phyloP scores from a whole-genome alignment of 2,888 invertebrate species.

The Philereme transversata region DNA sequence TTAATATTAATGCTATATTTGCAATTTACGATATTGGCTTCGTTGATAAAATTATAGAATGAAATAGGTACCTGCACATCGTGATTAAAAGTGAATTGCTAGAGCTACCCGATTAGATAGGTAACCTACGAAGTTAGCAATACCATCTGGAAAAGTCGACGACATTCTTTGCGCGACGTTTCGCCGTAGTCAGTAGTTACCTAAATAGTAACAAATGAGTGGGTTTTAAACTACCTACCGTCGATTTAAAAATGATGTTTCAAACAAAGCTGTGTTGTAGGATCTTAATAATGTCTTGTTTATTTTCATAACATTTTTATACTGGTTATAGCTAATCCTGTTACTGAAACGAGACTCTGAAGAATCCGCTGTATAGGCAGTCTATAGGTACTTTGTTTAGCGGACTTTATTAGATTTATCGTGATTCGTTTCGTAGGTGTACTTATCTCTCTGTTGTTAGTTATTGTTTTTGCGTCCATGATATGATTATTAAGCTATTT shows the following conservation, averaged over 20 bases:
- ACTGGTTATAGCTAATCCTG: conserved; percentile 50
- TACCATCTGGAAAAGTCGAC: conserved; percentile 13
- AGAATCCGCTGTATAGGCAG: too few relatives aligned
- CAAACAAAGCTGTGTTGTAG: too few relatives aligned
- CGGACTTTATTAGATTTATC: too few relatives aligned
- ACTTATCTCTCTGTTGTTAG: too few relatives aligned
- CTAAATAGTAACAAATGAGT: too few relatives aligned
- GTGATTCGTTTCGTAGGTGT: too few relatives aligned
- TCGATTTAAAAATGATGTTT: too few relatives aligned
- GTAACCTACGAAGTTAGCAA: conserved; percentile 6
- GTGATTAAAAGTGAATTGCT: neutral
- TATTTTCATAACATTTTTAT: conserved; percentile 38
- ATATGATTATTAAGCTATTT: too few relatives aligned
- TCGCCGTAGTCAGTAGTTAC: too few relatives aligned
- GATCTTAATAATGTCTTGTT: conserved; percentile 6
- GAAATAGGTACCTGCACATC: neutral
- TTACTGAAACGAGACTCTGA: conserved; percentile 52
- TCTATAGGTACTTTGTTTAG: too few relatives aligned
- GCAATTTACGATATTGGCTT: conserved; percentile 29
- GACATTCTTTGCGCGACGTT: conserved; percentile 4
- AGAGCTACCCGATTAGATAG: conserved; percentile 5
- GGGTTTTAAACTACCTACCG: too few relatives aligned
- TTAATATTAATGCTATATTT: conserved; percentile 30
- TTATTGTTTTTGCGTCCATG: too few relatives aligned
- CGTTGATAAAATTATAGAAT: conserved; percentile 2